A percentile compares a stretch with the other conserved stretches of the same genome.
These are phyloP conservation scores for Tamandua tetradactyla DNA, from an alignment of 2,797 vertebrate species.

Conservation along the genomic window DNA sequence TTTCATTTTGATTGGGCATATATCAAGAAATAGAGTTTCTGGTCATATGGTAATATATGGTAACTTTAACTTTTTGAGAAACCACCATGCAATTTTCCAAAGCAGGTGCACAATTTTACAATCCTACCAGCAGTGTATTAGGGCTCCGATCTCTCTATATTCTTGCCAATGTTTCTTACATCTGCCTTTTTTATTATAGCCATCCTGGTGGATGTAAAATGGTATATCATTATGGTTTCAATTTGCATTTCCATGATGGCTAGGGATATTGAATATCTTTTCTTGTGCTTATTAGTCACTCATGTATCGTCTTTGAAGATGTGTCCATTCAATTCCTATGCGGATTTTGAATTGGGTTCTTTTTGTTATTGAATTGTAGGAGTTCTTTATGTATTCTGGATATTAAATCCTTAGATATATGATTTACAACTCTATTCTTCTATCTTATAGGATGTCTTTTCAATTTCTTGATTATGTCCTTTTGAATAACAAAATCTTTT, in stretches of 20 bases:
- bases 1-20: not conserved
- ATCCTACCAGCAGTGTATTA: not conserved
- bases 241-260: not conserved
- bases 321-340: not conserved
- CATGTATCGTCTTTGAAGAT: not conserved
- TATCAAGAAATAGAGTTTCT: not conserved
- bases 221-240: no score
- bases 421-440: not conserved
- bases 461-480: not conserved
- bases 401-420: not conserved
- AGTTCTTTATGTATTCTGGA: not conserved
- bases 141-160: not conserved
- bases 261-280: not conserved
- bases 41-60: not conserved
- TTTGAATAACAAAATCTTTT: not conserved
- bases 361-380: not conserved
- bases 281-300: not conserved
- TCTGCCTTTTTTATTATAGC: not conserved
- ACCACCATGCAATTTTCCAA: not conserved
- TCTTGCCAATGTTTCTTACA: not conserved
- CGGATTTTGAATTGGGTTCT: not conserved
- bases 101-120: not conserved
- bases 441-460: not conserved
- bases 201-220: not conserved
- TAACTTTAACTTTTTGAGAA: not conserved